Evolutionary conservation across 2,797 vertebrate genomes (phyloP), one percentile per base, ranked within the genome.

Genomic region (Acanthopagrus latus): DNA sequence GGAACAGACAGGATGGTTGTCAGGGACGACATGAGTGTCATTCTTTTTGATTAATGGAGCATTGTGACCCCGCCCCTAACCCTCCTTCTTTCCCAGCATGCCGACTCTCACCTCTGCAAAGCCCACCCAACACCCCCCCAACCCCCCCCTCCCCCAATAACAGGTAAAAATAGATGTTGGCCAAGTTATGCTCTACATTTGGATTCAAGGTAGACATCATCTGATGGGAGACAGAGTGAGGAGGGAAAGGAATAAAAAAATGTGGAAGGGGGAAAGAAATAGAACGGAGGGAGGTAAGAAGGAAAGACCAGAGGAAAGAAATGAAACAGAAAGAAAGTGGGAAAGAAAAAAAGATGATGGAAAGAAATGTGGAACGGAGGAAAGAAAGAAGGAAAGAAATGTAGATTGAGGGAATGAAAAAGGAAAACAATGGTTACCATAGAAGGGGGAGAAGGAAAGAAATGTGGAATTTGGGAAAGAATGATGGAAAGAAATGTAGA

Each of bases 31-130:
- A 93, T 96, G 94, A 81, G 88, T 97, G 96, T 97, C 96, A 96
- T 95, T 96, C 92, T 91, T 92, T 95, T 96, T 98, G 97, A 99
- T 98, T 98, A 97, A 97, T 97, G 96, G 95, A 88, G 94, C 95
- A 94, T 95, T 92, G 94, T 95, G 94, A 97, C 95, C 96, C 94
- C 93, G 93, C 95, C 85, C 86, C 86, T 87, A 84, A 90, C 84
- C 84, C 81, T 78, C 84, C 85, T 74, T 72, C 81, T 85, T 77
- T 85, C 87, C 85, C 82, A 84, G 85, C 83, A 86, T 90, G 89
- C 90, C 91, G 86, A 88, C 72, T 84, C 75, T 88, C 86, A 91
- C 92, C 89, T 91, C 91, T 81, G 74, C 47, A 71, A 73, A 76
- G 44, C 68, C 57, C 56, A 78, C 68, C 17, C n/a, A n/a, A n/a